A percentile compares a stretch with the other conserved stretches of the same genome.
Conservation (phyloP, 2,888 invertebrate genomes). For the Arge pagana region DNA sequence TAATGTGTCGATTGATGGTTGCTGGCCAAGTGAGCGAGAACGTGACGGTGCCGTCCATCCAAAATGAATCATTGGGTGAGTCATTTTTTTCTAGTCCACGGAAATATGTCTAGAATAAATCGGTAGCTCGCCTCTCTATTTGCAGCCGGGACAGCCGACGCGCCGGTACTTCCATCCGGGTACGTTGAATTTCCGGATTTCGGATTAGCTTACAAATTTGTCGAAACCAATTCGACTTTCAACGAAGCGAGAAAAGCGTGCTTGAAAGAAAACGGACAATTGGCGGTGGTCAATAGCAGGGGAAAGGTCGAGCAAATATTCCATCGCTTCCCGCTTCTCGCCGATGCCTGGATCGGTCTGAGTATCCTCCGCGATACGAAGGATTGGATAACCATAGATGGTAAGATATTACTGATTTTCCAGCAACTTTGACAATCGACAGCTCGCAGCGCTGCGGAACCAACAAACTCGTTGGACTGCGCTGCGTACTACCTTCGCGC, state of each 20-base stretch:
- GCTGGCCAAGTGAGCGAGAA: too few relatives aligned
- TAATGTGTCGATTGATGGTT: not conserved
- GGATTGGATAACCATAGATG: not conserved
- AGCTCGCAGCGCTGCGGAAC: too few relatives aligned
- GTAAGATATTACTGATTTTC: too few relatives aligned
- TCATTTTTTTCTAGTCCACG: not conserved
- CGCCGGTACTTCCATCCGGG: not conserved
- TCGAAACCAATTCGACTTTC: not conserved
- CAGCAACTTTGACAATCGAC: too few relatives aligned
- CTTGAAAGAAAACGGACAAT: not conserved
- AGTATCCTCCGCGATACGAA: not conserved
- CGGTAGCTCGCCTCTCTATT: not conserved
- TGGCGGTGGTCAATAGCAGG: not conserved
- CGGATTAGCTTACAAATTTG: constrained; percentile 1
- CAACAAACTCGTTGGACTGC: too few relatives aligned
- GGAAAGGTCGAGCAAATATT: not conserved
- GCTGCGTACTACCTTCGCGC: too few relatives aligned
- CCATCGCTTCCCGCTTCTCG: not conserved
- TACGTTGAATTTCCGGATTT: not conserved
- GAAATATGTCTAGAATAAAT: too few relatives aligned
- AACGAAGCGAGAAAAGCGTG: not conserved
- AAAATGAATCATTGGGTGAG: not conserved
- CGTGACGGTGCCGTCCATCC: not conserved
- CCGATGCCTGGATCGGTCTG: not conserved
- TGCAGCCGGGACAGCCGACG: not conserved